Percentiles rank a stretch among this genome's conserved stretches.
These are phyloP conservation scores for Lasioglossum marginatum DNA, from an alignment of 2,888 invertebrate genomes.

Conservation along the genomic window DNA sequence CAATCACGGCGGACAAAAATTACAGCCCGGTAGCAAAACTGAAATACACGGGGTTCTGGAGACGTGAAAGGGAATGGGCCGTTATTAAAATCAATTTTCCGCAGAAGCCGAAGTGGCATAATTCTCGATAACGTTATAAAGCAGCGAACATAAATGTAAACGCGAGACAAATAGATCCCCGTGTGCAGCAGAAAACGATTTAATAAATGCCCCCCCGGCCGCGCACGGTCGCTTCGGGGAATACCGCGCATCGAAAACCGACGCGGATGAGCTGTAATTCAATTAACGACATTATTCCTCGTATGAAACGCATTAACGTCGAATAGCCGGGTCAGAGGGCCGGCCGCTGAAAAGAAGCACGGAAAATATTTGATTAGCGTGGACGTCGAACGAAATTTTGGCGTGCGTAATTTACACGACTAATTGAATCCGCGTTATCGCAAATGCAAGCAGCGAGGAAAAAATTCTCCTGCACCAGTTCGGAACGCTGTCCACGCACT, in stretches of 20 bases:
- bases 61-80: neutral
- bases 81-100: constrained; percentile 28
- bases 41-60: neutral
- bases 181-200: constrained; percentile 24
- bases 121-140: constrained; percentile 40
- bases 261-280: constrained; percentile 29
- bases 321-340: neutral
- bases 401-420: neutral
- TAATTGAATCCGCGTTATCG: neutral
- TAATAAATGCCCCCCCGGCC: constrained; percentile 22
- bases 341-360: neutral
- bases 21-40: neutral
- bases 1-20: neutral
- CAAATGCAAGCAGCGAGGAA: neutral
- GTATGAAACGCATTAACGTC: constrained; percentile 36
- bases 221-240: constrained; percentile 4
- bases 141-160: constrained; percentile 34
- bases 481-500: neutral
- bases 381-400: constrained; percentile 4
- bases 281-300: constrained; percentile 50
- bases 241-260: constrained; percentile 32
- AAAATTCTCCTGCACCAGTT: neutral
- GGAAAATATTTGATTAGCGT: neutral
- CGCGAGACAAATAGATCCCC: constrained; percentile 34
- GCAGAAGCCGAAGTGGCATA: constrained; percentile 12